These are phyloP conservation scores for Drosophila imparisetae DNA, from an alignment of 2,888 invertebrate species.

Conservation along the genomic window DNA sequence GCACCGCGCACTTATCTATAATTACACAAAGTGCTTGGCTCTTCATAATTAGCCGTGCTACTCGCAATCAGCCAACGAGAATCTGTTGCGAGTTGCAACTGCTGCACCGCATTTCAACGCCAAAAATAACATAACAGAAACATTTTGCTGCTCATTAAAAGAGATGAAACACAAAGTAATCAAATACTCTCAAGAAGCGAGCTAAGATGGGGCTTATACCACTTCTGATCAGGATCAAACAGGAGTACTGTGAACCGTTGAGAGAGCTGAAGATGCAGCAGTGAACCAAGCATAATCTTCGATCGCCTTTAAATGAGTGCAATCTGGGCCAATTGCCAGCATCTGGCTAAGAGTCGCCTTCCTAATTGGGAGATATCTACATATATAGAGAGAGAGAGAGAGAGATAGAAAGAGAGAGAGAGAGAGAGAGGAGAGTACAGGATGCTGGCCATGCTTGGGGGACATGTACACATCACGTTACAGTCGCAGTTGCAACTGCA, in stretches of 20 bases:
- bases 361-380: slow-evolving; percentile 27
- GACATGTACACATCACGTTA: slow-evolving; percentile 46
- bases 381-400: background rate
- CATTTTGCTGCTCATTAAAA: slow-evolving; percentile 40
- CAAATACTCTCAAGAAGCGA: background rate
- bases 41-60: slow-evolving; percentile 61
- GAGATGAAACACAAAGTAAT: background rate
- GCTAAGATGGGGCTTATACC: background rate
- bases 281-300: slow-evolving; percentile 19
- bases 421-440: slow-evolving; percentile 14
- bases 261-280: background rate
- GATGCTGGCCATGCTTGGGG: slow-evolving; percentile 57
- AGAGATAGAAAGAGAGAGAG: background rate
- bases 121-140: background rate
- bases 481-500: slow-evolving; percentile 34
- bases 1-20: slow-evolving; percentile 53
- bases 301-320: slow-evolving; percentile 34
- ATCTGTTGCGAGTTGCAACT: slow-evolving; percentile 33
- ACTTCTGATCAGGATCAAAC: background rate
- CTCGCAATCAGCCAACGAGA: slow-evolving; percentile 36
- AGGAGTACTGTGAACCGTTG: background rate
- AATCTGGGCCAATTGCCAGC: slow-evolving; percentile 50
- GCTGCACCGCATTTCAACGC: slow-evolving; percentile 37
- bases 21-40: slow-evolving; percentile 70
- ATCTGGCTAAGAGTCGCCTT: slow-evolving; percentile 42